phyloP scores from a whole-genome alignment of 2,113 vertebrate genomes.

The Ptychochromis oligacanthus region DNA sequence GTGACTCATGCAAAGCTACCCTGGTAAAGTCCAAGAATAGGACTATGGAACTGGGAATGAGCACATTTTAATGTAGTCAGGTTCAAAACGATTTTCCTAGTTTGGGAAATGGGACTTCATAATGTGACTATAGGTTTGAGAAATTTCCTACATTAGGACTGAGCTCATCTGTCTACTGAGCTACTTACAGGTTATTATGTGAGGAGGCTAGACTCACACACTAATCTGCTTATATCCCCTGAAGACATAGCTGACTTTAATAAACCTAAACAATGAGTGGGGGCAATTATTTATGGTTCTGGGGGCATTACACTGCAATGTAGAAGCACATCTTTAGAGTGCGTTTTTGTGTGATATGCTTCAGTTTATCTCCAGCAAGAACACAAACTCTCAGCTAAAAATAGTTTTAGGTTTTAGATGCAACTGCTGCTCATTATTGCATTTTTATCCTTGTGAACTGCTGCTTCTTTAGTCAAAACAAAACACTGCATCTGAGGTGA shows the following conservation, averaged over 20 bases:
- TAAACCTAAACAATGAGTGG: slow-evolving; percentile 23
- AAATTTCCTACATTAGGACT: background rate
- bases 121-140: background rate
- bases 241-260: slow-evolving; percentile 4
- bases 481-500: slow-evolving; percentile 49
- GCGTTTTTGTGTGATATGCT: background rate
- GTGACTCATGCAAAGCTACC: background rate
- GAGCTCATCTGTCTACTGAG: background rate
- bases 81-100: background rate
- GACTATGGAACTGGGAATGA: background rate
- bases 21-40: background rate
- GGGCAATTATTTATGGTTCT: slow-evolving; percentile 41
- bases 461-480: slow-evolving; percentile 36
- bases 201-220: background rate
- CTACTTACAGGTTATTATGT: background rate
- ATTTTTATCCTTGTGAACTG: slow-evolving; percentile 27
- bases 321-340: background rate
- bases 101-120: background rate
- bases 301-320: slow-evolving; percentile 3
- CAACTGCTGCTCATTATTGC: slow-evolving; percentile 55
- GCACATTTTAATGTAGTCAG: background rate
- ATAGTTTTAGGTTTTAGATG: slow-evolving; percentile 34
- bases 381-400: slow-evolving; percentile 32
- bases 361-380: slow-evolving; percentile 24
- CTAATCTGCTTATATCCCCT: background rate